Conservation (phyloP, 2,797 vertebrate genomes). For the Pseudomugil gertrudae region DNA sequence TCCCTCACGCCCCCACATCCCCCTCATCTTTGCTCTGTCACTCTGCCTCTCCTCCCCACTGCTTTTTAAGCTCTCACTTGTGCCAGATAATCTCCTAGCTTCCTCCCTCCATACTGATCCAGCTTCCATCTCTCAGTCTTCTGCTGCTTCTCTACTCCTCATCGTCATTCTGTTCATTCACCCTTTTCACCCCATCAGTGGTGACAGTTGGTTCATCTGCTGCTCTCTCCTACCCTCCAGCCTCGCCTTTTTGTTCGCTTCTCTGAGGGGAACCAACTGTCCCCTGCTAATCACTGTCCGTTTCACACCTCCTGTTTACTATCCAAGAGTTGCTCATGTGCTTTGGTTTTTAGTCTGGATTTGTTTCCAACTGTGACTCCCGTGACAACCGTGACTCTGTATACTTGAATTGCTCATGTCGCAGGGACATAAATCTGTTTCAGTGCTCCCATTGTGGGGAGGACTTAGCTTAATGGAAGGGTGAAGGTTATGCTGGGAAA, state of each 20-base stretch:
- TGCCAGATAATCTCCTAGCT: constrained; percentile 58
- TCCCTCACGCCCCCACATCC: constrained; percentile 17
- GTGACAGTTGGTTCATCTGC: constrained; percentile 50
- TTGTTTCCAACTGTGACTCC: constrained; percentile 5
- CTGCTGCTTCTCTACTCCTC: constrained; percentile 24
- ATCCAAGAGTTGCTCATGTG: constrained; percentile 45
- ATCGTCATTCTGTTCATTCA: constrained; percentile 42
- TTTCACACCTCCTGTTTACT: constrained; percentile 41
- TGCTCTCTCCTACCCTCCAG: constrained; percentile 37
- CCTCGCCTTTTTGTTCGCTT: constrained; percentile 32
- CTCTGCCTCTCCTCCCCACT: constrained; percentile 41
- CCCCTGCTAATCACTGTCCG: constrained; percentile 26
- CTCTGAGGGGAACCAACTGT: constrained; percentile 41
- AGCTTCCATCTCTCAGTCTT: constrained; percentile 10
- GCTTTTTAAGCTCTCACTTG: constrained; percentile 46
- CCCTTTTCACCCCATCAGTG: constrained; percentile 26
- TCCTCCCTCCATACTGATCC: constrained; percentile 31
- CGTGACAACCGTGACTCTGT: constrained; percentile 2
- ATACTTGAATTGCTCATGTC: constrained; percentile 1
- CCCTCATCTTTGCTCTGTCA: constrained; percentile 43
- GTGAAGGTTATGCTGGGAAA: not conserved
- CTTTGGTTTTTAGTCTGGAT: constrained; percentile 22
- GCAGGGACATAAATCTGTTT: constrained; percentile 4
- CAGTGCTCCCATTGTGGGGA: not conserved
- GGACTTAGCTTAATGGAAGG: not conserved